phyloP scores from a whole-genome alignment of 2,888 invertebrate species.

The Amphipyra berbera region DNA sequence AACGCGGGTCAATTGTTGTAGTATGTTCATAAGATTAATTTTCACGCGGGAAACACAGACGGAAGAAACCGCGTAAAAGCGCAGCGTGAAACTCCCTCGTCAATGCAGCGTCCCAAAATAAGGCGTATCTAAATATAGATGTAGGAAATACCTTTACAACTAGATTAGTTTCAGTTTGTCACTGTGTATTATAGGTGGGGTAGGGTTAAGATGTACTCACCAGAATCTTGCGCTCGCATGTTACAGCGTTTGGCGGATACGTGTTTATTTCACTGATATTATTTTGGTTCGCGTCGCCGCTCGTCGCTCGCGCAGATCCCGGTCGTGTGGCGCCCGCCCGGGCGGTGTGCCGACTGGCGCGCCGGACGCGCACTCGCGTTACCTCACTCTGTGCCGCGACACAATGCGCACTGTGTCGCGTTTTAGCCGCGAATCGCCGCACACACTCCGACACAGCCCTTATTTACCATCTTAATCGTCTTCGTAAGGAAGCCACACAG shows the following conservation, averaged over 20 bases:
- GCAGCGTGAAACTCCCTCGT: conserved; percentile 73
- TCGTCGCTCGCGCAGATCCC: conserved; percentile 86
- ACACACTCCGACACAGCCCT: conserved; percentile 26
- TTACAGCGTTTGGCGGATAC: conserved; percentile 77
- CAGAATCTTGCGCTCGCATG: conserved; percentile 87
- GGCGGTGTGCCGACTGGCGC: conserved; percentile 88
- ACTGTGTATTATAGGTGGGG: conserved; percentile 33
- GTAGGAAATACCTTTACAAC: conserved; percentile 56
- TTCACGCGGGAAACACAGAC: conserved; percentile 63
- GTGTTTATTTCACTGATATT: conserved; percentile 85
- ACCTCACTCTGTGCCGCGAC: conserved; percentile 46
- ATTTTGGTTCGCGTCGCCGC: conserved; percentile 78
- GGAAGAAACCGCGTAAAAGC: conserved; percentile 68
- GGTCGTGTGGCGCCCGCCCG: conserved; percentile 90
- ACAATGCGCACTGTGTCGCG: conserved; percentile 53
- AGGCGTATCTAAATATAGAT: conserved; percentile 77
- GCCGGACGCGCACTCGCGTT: conserved; percentile 58
- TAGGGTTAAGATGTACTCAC: conserved; percentile 72
- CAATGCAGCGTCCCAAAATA: conserved; percentile 83
- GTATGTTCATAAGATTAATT: conserved; percentile 46
- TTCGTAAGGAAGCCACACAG: conserved; percentile 45
- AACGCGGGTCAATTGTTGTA: conserved; percentile 49
- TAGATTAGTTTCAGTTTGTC: conserved; percentile 31
- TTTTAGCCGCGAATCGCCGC: conserved; percentile 16
- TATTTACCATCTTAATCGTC: conserved; percentile 27